Base-by-base conservation (phyloP, 2,888 invertebrate species). In the Torymus aiolomorphi region DNA sequence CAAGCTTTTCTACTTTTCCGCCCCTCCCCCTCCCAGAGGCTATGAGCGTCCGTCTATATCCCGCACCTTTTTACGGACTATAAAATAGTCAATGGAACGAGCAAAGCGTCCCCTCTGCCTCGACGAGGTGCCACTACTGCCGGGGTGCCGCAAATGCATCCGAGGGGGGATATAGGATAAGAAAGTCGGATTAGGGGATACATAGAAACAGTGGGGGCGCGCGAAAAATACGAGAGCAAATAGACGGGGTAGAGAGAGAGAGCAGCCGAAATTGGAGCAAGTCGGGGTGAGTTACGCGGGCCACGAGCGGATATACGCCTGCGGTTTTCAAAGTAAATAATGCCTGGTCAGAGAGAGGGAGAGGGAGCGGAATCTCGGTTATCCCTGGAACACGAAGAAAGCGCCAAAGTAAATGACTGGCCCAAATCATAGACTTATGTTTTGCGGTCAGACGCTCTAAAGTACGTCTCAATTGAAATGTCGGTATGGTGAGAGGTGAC, bases 11-110 rank as follows among this genome's bases (percentile, higher is more conserved):
- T 69, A 61, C 61, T 67, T 62, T 57, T 74, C 42, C 42, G 42
- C 42, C 42, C 42, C 42, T 42, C 42, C 42, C 42, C 42, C 8
- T 8, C 20, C 54, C n/a, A 42, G 71, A 20, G 62, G 62, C 24
- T 57, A 0, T 31, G 2, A 5, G 3, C 57, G 31, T 18, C 16
- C 2, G 18, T 62, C 72, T 51, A 61, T 14, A 49, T 24, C 31
- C 24, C 31, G 63, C 63, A 69, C 42, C 87, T 88, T 87, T 88
- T 85, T 88, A 87, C 87, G 86, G 86, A 86, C 87, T 85, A 86
- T 88, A 88, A 88, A 86, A 82, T 84, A 85, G 76, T 77, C 81
- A 75, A 77, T 79, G 82, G 80, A 79, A 79, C 78, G 77, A 77
- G 67, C 2, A 24, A 49, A 54, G 54, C 42, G 63, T 31, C 52